A percentile compares a stretch with the other conserved stretches of the same genome.
Evolutionary conservation across 2,113 vertebrate genomes (phyloP).

Genomic region (Ochotona curzoniae): DNA sequence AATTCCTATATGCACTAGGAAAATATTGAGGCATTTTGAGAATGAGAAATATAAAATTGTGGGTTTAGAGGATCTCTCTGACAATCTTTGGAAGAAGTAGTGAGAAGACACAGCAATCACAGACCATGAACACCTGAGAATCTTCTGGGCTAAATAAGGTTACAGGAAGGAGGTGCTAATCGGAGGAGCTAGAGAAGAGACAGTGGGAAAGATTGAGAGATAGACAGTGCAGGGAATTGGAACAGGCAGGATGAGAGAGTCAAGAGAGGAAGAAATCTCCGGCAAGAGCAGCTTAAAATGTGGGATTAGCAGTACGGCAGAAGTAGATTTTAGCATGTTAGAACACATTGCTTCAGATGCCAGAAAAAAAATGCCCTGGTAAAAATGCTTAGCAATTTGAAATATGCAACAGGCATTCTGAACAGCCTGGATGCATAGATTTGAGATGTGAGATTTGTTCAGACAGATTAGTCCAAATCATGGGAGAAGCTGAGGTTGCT

Average conservation of each 20-base stretch:
- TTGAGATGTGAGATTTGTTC: not conserved
- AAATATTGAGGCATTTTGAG: not conserved
- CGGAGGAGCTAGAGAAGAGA: not conserved
- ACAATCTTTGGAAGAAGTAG: not conserved
- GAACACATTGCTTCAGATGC: not conserved
- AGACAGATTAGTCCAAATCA: not conserved
- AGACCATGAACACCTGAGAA: not conserved
- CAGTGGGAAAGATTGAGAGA: not conserved
- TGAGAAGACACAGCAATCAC: conserved; percentile 30
- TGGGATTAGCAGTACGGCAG: not conserved
- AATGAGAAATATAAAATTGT: conserved; percentile 32
- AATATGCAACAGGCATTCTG: not conserved
- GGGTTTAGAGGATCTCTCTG: conserved; percentile 12
- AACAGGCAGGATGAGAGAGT: not conserved
- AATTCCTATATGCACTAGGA: not conserved
- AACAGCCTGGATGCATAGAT: not conserved
- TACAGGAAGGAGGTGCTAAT: not conserved
- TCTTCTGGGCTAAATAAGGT: not conserved
- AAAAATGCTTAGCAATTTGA: not conserved
- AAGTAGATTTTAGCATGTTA: not conserved
- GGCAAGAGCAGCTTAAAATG: not conserved
- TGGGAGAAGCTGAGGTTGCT: not conserved
- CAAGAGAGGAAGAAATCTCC: not conserved
- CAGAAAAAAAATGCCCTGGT: not conserved
- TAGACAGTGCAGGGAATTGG: not conserved